Evolutionary conservation across 2,113 vertebrate species (phyloP), one percentile per base, ranked within the genome.

Genomic region (Oplegnathus fasciatus): DNA sequence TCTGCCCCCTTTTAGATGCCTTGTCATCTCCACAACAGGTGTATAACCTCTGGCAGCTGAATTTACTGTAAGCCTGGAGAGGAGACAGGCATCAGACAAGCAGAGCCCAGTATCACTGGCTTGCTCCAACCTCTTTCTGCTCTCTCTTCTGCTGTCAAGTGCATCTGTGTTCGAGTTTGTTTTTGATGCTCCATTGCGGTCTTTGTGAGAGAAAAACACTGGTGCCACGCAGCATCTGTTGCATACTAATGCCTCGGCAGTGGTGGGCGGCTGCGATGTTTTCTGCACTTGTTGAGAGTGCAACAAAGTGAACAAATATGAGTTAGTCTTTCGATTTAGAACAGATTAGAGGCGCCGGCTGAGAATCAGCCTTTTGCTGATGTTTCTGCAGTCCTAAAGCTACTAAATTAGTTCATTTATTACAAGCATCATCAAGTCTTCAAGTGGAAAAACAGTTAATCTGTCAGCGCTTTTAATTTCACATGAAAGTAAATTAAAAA

Each of bases 171-270:
- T 44, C 42, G 70, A 86, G 69, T 69, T 84, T 30, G 69, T 77
- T 76, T 90, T 54, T 83, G 84, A 88, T 71, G 82, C 83, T 87
- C 75, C 37, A 62, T 65, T 84, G 32, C 46, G 42, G 77, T 71
- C 79, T 79, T 66, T 80, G 68, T 60, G 78, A 68, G 50, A 46
- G 55, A 83, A 48, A 61, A 72, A 70, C 71, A 74, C 24, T 48
- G 73, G 79, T 32, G 68, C 89, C 80, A 65, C 28, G 20, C 65
- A 62, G 55, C 79, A 84, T 58, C 80, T 82, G 76, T 52, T 75
- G 86, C 83, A 87, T 90, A 75, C 86, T 82, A 69, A 91, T 85
- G 61, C 24, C 3, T 18, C 13, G n/a, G 14, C 44, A 7, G 48
- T 30, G 61, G 80, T 83, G 67, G 86, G 82, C 22, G 75, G 77